phyloP scores from a whole-genome alignment of 1,140 invertebrate genomes.

The Ceratosolen solmsi region DNA sequence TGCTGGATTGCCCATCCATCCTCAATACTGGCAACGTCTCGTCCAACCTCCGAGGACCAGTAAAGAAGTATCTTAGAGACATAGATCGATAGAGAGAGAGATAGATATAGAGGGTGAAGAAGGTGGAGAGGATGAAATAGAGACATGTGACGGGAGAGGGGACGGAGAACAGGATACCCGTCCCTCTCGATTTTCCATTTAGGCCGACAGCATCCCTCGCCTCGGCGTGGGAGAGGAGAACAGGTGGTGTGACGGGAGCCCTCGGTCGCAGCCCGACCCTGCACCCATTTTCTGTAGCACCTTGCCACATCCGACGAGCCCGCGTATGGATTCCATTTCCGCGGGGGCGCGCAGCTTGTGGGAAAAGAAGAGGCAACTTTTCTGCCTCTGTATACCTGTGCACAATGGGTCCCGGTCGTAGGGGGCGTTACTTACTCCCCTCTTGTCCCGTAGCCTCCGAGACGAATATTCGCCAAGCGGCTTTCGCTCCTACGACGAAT shows the following conservation, averaged over 20 bases:
- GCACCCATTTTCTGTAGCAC: slow-evolving; percentile 59
- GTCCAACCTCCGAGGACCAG: too few relatives aligned
- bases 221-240: slow-evolving; percentile 67
- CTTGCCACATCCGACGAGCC: slow-evolving; percentile 50
- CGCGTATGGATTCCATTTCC: slow-evolving; percentile 56
- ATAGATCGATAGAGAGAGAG: too few relatives aligned
- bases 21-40: too few relatives aligned
- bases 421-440: neutral
- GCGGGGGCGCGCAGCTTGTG: slow-evolving; percentile 61
- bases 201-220: slow-evolving; percentile 26
- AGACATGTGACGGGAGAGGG: too few relatives aligned
- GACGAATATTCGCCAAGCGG: neutral
- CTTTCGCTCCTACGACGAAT: neutral
- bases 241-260: slow-evolving; percentile 61
- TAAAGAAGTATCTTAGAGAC: too few relatives aligned
- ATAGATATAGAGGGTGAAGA: neutral
- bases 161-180: neutral
- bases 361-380: slow-evolving; percentile 55
- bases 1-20: too few relatives aligned
- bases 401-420: slow-evolving; percentile 15
- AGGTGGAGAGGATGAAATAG: too few relatives aligned
- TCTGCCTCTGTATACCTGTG: slow-evolving; percentile 6
- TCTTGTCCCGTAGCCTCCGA: neutral
- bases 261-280: neutral
- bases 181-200: slow-evolving; percentile 28